phyloP scores from a whole-genome alignment of 30 jellyfish, hydroid and myxozoan species.

The Turritopsis rubra region DNA sequence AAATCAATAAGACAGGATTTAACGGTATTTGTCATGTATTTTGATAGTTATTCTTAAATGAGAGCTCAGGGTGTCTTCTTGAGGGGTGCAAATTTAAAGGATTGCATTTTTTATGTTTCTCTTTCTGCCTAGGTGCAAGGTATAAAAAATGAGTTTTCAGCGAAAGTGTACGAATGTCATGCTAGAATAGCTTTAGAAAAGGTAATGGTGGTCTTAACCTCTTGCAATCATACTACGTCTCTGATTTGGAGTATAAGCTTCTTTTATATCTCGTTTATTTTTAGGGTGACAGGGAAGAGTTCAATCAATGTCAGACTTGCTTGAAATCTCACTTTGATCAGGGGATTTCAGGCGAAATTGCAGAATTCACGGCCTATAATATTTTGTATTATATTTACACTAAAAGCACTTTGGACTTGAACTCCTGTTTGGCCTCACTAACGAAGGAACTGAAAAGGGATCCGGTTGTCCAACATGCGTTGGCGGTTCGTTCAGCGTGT shows the following conservation, averaged over 20 bases:
- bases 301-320: slow-evolving; percentile 98
- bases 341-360: slow-evolving; percentile 83
- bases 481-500: slow-evolving; percentile 97
- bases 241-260: no score
- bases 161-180: slow-evolving; percentile 93
- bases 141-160: slow-evolving; percentile 87
- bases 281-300: slow-evolving; percentile 98
- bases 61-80: no score
- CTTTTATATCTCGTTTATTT: no score
- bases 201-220: slow-evolving; percentile 33
- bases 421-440: slow-evolving; percentile 82
- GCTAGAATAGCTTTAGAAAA: slow-evolving; percentile 97
- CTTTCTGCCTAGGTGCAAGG: slow-evolving; percentile 79
- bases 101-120: no score
- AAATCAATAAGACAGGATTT: slow-evolving; percentile 95
- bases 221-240: no score
- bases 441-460: slow-evolving; percentile 68
- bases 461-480: slow-evolving; percentile 87
- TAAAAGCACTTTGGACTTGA: slow-evolving; percentile 80
- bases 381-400: slow-evolving; percentile 92
- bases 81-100: no score
- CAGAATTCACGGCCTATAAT: slow-evolving; percentile 95
- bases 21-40: slow-evolving; percentile 44
- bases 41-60: background rate
- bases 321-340: slow-evolving; percentile 65